Base-by-base conservation (phyloP, 2,113 vertebrate genomes). In the Epinephelus lanceolatus region DNA sequence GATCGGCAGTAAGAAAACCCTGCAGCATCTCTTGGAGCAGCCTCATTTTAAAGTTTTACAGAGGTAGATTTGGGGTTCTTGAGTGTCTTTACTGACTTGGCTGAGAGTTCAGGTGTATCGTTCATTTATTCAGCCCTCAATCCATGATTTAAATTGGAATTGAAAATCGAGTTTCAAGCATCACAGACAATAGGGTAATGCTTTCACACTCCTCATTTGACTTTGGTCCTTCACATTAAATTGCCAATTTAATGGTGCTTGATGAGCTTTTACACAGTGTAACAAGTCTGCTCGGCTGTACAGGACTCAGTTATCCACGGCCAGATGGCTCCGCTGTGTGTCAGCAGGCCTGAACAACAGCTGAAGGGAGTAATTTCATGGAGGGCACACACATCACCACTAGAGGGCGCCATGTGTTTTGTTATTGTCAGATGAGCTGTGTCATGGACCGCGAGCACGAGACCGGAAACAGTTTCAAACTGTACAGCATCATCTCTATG, bases 391-490 rank as follows among this genome's bases (percentile, higher is more conserved):
- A 6, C 9, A 1, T 17, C 9, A 15, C 72, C 86, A 25, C 60
- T n/a, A 72, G 81, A 51, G 27, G 53, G 75, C 61, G 52, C 21
- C 4, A 15, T 51, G 5, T 40, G 49, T 30, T 81, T 62, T 18
- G 1, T 62, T 81, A 25, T 52, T 13, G 11, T 21, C 12, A 21
- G 49, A 59, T 4, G 25, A 2, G 4, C 5, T 18, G 5, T 61
- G 25, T 19, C 10, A n/a, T 30, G 19, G 60, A 49, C 53, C 11
- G 13, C 4, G 0, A 12, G 59, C n/a, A 62, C 4, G 42, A 78
- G 40, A 89, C 87, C 89, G 91, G 91, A 91, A 92, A 68, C 61
- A 47, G 74, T 47, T 81, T 84, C 5, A 52, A 72, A 83, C 15
- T 76, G 68, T 72, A 40, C 78, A 63, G 40, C 90, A 86, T 87